These are phyloP conservation scores for Montipora foliosa DNA, from an alignment of 64 coral and sea anemone species.

Conservation along the genomic window DNA sequence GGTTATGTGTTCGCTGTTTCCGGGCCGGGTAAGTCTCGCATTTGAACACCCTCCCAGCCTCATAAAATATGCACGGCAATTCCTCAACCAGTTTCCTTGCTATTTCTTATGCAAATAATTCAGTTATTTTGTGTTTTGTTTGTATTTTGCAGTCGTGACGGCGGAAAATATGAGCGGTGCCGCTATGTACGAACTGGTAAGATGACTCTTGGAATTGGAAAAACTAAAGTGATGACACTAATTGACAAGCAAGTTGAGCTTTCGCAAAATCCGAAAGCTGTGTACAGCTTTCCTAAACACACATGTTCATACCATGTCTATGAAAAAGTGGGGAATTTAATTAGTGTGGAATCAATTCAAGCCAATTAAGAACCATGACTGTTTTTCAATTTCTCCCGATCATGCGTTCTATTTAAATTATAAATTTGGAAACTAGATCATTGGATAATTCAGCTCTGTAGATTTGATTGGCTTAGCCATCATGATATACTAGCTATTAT, in stretches of 20 bases:
- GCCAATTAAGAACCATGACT: too few species aligned
- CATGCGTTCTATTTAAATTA: too few species aligned
- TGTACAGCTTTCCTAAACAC: not conserved
- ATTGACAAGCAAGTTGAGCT: not conserved
- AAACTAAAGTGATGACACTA: not conserved
- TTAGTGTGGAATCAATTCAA: too few species aligned
- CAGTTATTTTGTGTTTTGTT: not conserved
- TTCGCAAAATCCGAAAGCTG: not conserved
- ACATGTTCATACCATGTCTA: too few species aligned
- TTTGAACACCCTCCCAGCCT: not conserved
- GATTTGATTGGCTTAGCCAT: too few species aligned
- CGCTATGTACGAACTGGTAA: constrained; percentile 99
- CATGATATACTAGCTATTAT: too few species aligned
- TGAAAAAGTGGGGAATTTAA: too few species aligned
- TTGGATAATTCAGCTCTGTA: too few species aligned
- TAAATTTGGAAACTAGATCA: too few species aligned
- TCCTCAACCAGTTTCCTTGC: constrained; percentile 26
- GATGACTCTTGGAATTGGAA: constrained; percentile 6
- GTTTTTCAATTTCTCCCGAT: too few species aligned
- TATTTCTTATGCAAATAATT: not conserved
- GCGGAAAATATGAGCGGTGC: constrained; percentile 99
- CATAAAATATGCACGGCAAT: constrained; percentile 35
- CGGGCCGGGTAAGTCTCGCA: constrained; percentile 80
- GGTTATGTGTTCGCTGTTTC: constrained; percentile 98
- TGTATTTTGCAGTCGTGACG: constrained; percentile 86